Evolutionary conservation across 2,888 invertebrate species (phyloP), one percentile per base, ranked within the genome.

Genomic region (Epinotia nisella): DNA sequence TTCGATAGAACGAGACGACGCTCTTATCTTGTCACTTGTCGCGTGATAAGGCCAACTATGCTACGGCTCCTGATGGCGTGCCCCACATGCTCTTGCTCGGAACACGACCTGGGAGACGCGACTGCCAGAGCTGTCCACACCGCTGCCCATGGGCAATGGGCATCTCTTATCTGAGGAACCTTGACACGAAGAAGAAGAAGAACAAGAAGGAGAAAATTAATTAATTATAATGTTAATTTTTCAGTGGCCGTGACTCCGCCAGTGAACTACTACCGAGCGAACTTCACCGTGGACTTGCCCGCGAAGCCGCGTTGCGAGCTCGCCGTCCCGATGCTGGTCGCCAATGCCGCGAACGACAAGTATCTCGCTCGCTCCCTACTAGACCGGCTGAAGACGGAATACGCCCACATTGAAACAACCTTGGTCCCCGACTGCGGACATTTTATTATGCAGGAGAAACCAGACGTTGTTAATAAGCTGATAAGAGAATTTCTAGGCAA

Each of bases 231-330:
- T 29, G 15, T 58, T 21, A n/a, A 21, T 2, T 29, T 66, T 56
- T 39, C 88, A 95, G 95, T 82, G 78, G 94, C 94, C 0, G 84
- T 94, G 51, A 95, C 94, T 1, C 87, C 91, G 1, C 94, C 95
- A 0, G 82, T 95, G 15, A 94, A 95, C 80, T 95, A 94, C 84
- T 95, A 95, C 80, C 87, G 95, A 59, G 94, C 94, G 1, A 94
- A 94, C 78, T 86, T 91, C 75, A 60, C 73, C 1, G 85, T 82
- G 74, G 75, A 78, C 0, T 39, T 85, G 3, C 79, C 86, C 15
- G 81, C 85, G 5, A 87, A 84, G 49, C 75, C 84, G 13, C 78
- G 82, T 35, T 84, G 82, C 45, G 79, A 85, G 15, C 87, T 87
- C 58, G 85, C 88, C n/a, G 84, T 93, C 0, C 92, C 92, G 0